Evolutionary conservation across 2,888 invertebrate genomes (phyloP).

Genomic region (Ophion slaviceki): DNA sequence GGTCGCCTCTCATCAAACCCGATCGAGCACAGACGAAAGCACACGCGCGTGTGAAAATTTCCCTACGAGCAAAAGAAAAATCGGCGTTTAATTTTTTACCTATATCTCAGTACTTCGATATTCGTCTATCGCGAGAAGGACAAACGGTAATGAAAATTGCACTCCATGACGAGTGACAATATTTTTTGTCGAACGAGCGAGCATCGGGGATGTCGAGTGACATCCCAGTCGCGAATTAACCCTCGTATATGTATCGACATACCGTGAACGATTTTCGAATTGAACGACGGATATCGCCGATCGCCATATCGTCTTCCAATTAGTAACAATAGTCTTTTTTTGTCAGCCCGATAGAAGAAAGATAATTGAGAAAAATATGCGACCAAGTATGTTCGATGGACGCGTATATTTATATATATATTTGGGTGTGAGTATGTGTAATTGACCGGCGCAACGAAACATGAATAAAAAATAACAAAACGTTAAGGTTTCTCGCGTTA

Average conservation of each 20-base stretch:
- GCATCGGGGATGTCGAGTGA: slow-evolving; percentile 16
- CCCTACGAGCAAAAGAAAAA: slow-evolving; percentile 40
- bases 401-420: slow-evolving; percentile 20
- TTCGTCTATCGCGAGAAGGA: not conserved
- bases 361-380: slow-evolving; percentile 8
- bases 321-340: slow-evolving; percentile 60
- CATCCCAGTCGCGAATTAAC: slow-evolving; percentile 31
- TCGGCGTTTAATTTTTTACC: slow-evolving; percentile 65
- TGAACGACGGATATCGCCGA: slow-evolving; percentile 67
- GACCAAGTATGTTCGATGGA: slow-evolving; percentile 18
- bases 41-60: slow-evolving; percentile 20
- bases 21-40: not conserved
- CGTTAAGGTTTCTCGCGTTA: slow-evolving; percentile 39
- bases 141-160: not conserved
- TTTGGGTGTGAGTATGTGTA: not conserved
- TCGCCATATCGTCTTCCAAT: slow-evolving; percentile 71
- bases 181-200: slow-evolving; percentile 7
- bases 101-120: slow-evolving; percentile 42
- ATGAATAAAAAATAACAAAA: slow-evolving; percentile 40
- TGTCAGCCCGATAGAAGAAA: slow-evolving; percentile 15
- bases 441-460: slow-evolving; percentile 50
- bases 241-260: slow-evolving; percentile 40
- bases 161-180: slow-evolving; percentile 30
- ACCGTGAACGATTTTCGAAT: slow-evolving; percentile 58
- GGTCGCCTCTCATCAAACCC: slow-evolving; percentile 32